phyloP scores from a whole-genome alignment of 2,797 vertebrate species.

The Mormyrus hasselquistii region DNA sequence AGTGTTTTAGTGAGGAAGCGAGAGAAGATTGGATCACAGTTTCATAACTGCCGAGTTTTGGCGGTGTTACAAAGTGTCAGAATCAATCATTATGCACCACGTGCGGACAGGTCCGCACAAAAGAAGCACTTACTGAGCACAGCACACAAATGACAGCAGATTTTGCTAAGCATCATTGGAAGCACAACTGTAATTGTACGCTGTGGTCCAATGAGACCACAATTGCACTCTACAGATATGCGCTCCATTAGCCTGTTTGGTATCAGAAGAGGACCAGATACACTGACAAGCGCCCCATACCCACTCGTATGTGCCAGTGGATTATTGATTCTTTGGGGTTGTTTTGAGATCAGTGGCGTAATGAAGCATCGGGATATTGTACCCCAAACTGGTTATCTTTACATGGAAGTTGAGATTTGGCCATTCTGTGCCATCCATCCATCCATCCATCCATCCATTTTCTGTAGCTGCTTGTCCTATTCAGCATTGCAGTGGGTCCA shows the following conservation, averaged over 20 bases:
- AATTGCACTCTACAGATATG: neutral
- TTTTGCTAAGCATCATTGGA: neutral
- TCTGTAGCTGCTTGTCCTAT: neutral
- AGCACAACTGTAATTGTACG: neutral
- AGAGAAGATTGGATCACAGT: neutral
- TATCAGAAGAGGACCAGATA: neutral
- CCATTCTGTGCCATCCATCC: neutral
- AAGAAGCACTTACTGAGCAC: neutral
- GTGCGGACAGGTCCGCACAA: neutral
- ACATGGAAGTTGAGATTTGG: neutral
- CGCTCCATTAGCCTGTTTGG: neutral
- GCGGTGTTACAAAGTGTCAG: neutral
- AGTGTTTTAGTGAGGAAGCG: neutral
- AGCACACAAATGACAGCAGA: neutral
- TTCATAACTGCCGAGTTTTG: neutral
- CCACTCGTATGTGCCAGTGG: neutral
- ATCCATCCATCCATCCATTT: neutral
- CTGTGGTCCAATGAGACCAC: neutral
- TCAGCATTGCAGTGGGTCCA: neutral
- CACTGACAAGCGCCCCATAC: neutral
- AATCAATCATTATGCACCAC: neutral
- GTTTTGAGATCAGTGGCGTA: neutral
- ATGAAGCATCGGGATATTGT: neutral
- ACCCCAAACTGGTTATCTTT: neutral
- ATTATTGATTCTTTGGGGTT: neutral